Conservation (phyloP, 2,888 invertebrate genomes). For the Agrochola litura region DNA sequence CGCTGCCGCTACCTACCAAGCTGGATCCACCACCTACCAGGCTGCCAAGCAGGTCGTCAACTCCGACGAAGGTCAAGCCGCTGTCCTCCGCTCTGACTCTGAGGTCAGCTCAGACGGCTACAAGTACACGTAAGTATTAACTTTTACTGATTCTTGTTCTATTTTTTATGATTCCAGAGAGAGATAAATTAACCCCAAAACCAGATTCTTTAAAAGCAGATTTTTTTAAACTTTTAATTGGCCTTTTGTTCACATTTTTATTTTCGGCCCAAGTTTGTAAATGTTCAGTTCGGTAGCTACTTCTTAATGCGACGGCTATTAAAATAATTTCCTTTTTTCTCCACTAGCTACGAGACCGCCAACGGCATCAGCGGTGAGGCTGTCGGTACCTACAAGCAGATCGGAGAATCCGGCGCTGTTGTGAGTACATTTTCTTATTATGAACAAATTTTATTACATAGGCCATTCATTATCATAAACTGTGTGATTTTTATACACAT, state of each 20-base stretch:
- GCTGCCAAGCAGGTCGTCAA: conserved; percentile 42
- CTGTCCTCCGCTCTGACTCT: conserved; percentile 67
- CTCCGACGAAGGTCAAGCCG: conserved; percentile 64
- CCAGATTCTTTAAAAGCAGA: neutral
- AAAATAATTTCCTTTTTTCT: neutral
- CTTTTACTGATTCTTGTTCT: neutral
- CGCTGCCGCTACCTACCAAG: conserved; percentile 21
- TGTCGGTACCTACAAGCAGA: conserved; percentile 84
- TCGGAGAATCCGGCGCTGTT: conserved; percentile 75
- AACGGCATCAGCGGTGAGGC: conserved; percentile 90
- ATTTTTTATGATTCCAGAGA: neutral
- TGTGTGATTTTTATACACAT: neutral
- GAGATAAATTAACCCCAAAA: neutral
- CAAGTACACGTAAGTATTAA: conserved; percentile 70
- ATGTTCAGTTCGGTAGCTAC: neutral
- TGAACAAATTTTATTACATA: neutral
- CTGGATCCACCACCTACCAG: conserved; percentile 14
- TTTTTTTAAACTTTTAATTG: neutral
- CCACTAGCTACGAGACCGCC: conserved; percentile 89
- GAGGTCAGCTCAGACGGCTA: conserved; percentile 70
- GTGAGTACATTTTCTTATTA: conserved; percentile 69
- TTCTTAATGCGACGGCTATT: neutral
- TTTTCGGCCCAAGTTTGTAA: neutral
- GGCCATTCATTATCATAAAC: neutral
- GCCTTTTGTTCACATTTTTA: neutral